Evolutionary conservation across 2,888 invertebrate species (phyloP), one percentile per base, ranked within the genome.

Genomic region (Steromphala cineraria): DNA sequence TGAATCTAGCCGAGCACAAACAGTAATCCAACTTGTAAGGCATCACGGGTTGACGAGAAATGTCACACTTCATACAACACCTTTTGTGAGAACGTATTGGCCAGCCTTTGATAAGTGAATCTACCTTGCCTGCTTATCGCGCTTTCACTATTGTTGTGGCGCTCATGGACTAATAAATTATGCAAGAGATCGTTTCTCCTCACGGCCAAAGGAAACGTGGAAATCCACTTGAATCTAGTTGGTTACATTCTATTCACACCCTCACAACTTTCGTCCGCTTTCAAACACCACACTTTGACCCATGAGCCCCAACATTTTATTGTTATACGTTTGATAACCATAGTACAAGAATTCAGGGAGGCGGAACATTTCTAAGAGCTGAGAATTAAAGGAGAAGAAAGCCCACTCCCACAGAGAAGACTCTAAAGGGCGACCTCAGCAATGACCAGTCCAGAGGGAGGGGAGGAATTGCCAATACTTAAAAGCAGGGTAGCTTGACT

Each of bases 71-170:
- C 40, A n/a, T 36, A 31, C 71, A 36, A 3, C 71, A 71, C 71
- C 71, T 71, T 36, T 71, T 71, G 71, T 71, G 71, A 19, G 31
- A 71, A 71, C 28, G 71, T 71, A 71, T 40, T 71, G 71, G 21
- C 71, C 19, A 36, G 71, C 71, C 71, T 71, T 36, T 71, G 71
- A 71, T 71, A 71, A 71, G 31, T 71, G 40, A 71, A 71, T 71
- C 19, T 71, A 71, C 71, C 71, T 71, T 36, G 71, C 21, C 56
- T n/a, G 31, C 36, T 71, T 71, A 71, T 71, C 71, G 17, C 31
- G 5, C 19, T 19, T 36, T 28, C 71, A 4, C 28, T 36, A 71
- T 71, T 71, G 71, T 71, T 71, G 19, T 36, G 36, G 40, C 19
- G 36, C 19, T 71, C 71, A 71, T 36, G 10, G 71, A 19, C 71